Evolutionary conservation across 1,140 invertebrate species (phyloP), one percentile per base, ranked within the genome.

Genomic region (Drosophila sp.): DNA sequence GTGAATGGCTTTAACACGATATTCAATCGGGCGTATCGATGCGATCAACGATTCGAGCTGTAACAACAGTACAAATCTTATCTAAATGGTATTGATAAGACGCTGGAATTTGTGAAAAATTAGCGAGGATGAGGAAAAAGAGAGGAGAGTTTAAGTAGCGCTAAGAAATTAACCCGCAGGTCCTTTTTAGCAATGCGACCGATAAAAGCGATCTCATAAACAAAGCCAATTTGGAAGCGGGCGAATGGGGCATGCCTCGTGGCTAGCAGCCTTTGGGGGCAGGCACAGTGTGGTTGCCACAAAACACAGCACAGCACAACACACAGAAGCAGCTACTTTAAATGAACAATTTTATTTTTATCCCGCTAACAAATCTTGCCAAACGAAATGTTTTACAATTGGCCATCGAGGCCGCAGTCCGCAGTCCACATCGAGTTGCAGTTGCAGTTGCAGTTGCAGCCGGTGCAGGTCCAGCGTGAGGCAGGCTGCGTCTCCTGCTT

Each of bases 331-430:
- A 90, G 83, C 89, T 89, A 90, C 87, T 90, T 89, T 89, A 89
- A 89, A 90, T 90, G 86, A 89, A 84, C 89, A 90, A 89, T 90
- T 89, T 84, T 90, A 90, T 91, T 91, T 91, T 91, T 91, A 91
- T 91, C 90, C 90, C 86, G 67, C 78, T 78, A 89, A 90, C 83
- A 91, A 91, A 91, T 91, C 90, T 91, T 77, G 78, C 76, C 65
- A 77, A 74, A 75, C 78, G 83, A 90, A 70, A 90, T 90, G 87
- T 90, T 90, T 87, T 87, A 87, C 83, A 87, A 87, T 87, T 87
- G 81, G 74, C 76, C 70, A 83, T 36, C 46, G 40, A 25, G 34
- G 50, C 38, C 21, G 43, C 32, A 53, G 71, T 43, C 54, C 34
- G 11, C 34, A 36, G 11, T 56, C 36, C 21, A 21, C 21, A 21